These are phyloP conservation scores for Heterotilapia buettikoferi DNA, from an alignment of 2,113 vertebrate genomes.

Conservation along the genomic window DNA sequence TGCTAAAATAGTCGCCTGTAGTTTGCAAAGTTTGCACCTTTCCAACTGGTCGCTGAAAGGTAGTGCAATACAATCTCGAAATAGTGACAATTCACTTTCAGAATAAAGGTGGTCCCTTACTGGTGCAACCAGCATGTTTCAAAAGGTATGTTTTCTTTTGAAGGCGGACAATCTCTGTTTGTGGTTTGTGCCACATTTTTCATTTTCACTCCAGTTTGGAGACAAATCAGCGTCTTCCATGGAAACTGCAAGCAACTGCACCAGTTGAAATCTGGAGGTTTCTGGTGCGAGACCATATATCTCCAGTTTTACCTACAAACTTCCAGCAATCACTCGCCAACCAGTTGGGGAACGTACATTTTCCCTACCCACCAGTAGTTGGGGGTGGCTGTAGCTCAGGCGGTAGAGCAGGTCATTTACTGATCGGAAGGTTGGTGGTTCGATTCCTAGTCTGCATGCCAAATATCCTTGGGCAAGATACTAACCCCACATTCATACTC, in stretches of 20 bases:
- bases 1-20: background rate
- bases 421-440: background rate
- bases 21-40: background rate
- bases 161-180: rapidly evolving
- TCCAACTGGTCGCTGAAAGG: background rate
- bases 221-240: rapidly evolving
- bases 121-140: background rate
- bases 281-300: rapidly evolving
- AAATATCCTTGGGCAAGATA: background rate
- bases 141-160: background rate
- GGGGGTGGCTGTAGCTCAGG: background rate
- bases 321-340: background rate
- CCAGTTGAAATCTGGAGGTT: background rate
- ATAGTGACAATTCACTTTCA: background rate
- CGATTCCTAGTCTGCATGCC: background rate
- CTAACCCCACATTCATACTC: too few relatives aligned
- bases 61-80: background rate
- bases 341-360: background rate
- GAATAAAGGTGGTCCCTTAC: background rate
- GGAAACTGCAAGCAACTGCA: background rate
- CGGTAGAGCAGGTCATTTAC: background rate
- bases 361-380: rapidly evolving
- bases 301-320: background rate
- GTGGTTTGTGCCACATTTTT: background rate
- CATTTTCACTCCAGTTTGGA: background rate